phyloP scores from a whole-genome alignment of 1,140 invertebrate species.

The Agrypnia vestita region DNA sequence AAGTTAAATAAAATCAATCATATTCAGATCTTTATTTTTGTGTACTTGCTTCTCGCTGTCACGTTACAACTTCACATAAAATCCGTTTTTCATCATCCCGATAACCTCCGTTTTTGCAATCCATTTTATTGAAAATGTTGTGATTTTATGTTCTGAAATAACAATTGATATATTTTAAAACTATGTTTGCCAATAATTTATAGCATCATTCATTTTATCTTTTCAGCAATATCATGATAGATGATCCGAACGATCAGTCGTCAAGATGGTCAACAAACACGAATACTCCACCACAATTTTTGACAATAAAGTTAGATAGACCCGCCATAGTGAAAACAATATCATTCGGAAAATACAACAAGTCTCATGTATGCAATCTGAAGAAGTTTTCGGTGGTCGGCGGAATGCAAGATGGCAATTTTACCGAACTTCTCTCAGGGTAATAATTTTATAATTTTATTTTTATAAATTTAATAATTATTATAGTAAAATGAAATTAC shows the following conservation, averaged over 20 bases:
- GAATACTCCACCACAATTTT: constrained; percentile 87
- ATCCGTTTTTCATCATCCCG: not conserved
- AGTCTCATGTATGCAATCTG: constrained; percentile 92
- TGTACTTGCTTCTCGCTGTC: constrained; percentile 38
- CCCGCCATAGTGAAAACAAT: constrained; percentile 88
- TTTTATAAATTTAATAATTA: too few relatives aligned
- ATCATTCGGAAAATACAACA: constrained; percentile 93
- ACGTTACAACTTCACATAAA: constrained; percentile 8
- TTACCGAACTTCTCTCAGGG: constrained; percentile 89
- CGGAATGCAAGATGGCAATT: constrained; percentile 85
- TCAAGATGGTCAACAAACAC: constrained; percentile 93
- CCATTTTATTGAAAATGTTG: constrained; percentile 24
- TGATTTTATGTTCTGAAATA: not conserved
- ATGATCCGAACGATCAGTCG: constrained; percentile 86
- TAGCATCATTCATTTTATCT: constrained; percentile 48
- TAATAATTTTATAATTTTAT: constrained; percentile 68
- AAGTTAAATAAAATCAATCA: constrained; percentile 67
- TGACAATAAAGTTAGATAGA: constrained; percentile 86
- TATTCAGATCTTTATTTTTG: constrained; percentile 55
- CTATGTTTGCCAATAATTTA: not conserved
- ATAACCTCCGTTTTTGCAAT: not conserved
- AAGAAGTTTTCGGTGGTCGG: constrained; percentile 93
- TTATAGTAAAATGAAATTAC: too few relatives aligned
- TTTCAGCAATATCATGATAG: constrained; percentile 87
- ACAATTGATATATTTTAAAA: not conserved